A percentile compares a stretch with the other conserved stretches of the same genome.
These are phyloP conservation scores for Cataglyphis albicans DNA, from an alignment of 2,888 invertebrate genomes.

Conservation along the genomic window DNA sequence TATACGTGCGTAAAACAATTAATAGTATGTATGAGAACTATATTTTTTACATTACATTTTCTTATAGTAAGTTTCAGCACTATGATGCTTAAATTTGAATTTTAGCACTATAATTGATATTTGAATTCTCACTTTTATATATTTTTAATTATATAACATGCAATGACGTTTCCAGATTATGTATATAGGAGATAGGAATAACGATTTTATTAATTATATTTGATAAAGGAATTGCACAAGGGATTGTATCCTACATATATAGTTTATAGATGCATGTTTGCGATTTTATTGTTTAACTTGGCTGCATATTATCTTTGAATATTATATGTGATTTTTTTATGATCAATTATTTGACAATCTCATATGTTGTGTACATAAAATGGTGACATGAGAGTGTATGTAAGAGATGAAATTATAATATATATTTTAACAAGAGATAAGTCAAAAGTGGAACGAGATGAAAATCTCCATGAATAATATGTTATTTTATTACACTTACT, in stretches of 20 bases:
- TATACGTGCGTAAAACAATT: neutral
- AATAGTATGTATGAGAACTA: neutral
- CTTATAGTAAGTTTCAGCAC: constrained; percentile 24
- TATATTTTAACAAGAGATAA: neutral
- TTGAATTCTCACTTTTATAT: neutral
- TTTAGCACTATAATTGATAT: neutral
- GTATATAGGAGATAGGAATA: constrained; percentile 15
- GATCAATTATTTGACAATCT: constrained; percentile 1
- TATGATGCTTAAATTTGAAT: constrained; percentile 21
- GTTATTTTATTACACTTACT: constrained; percentile 66
- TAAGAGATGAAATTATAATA: neutral
- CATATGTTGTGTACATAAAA: constrained; percentile 15
- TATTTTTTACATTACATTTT: neutral
- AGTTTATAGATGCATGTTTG: constrained; percentile 41
- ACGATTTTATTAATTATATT: constrained; percentile 13
- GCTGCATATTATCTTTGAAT: constrained; percentile 32
- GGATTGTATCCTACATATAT: constrained; percentile 6
- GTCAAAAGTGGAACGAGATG: constrained; percentile 79
- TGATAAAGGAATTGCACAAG: neutral
- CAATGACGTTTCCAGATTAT: constrained; percentile 21
- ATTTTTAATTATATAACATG: neutral
- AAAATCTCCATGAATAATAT: constrained; percentile 70
- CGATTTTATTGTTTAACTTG: constrained; percentile 43
- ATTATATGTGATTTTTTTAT: constrained; percentile 42
- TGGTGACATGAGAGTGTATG: neutral